Conservation (phyloP, 2,797 vertebrate genomes). For the Spinibarbus caldwelli region DNA sequence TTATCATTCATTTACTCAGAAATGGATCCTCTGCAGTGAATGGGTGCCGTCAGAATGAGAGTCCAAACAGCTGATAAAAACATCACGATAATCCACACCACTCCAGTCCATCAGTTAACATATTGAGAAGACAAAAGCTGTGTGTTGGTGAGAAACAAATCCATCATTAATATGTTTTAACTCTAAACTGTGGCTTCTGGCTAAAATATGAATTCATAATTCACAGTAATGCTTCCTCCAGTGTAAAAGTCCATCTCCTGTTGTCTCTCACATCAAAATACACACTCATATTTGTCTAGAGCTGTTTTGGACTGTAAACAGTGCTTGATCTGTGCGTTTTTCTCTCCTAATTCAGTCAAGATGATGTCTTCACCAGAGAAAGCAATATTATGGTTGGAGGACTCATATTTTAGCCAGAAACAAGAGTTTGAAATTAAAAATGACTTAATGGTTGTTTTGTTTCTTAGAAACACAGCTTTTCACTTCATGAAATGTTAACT, state of each 20-base stretch:
- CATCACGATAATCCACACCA: not conserved
- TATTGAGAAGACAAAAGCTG: not conserved
- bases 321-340: not conserved
- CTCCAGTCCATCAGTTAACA: not conserved
- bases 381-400: too few relatives aligned
- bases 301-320: too few relatives aligned
- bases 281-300: not conserved
- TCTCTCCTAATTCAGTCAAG: not conserved
- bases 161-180: not conserved
- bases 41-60: not conserved
- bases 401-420: too few relatives aligned
- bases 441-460: too few relatives aligned
- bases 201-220: not conserved
- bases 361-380: not conserved
- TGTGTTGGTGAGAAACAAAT: not conserved
- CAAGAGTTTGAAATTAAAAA: too few relatives aligned
- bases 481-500: fast-evolving
- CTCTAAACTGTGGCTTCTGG: not conserved
- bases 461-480: too few relatives aligned
- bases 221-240: not conserved
- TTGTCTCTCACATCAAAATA: not conserved
- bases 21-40: not conserved
- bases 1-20: not conserved
- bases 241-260: not conserved
- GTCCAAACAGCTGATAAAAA: too few relatives aligned